Evolutionary conservation across 2,888 invertebrate genomes (phyloP), one percentile per base, ranked within the genome.

Genomic region (Gandaritis pyraliata): DNA sequence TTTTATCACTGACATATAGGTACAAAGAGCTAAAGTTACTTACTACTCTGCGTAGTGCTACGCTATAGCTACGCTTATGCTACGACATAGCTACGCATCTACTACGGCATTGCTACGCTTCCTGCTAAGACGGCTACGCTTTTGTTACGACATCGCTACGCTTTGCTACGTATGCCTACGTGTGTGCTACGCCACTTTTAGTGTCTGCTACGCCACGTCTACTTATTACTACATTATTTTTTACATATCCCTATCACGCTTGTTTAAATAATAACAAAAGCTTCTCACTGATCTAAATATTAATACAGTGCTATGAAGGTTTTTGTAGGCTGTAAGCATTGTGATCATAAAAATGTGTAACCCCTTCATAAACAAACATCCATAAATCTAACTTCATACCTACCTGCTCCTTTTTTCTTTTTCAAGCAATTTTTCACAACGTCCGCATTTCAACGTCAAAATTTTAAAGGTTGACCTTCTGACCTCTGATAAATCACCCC

Each of bases 401-500:
- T 61, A 66, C 59, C 58, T 62, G 53, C 64, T 33, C 48, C 29
- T 33, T 49, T 63, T 66, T 61, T 55, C 18, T 51, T 62, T 58
- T 38, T 59, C 61, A 61, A 71, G 64, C 69, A 65, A 75, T 73
- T 75, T 75, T 71, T 74, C 72, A 70, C 51, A 65, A 61, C 65
- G 69, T 72, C 69, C 64, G 62, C 52, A 65, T 70, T 64, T 69
- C 66, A 66, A 65, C 70, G 69, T 72, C 70, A 72, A 69, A 72
- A 71, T 72, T 71, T 72, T 64, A 63, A 65, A 75, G 68, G 70
- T 66, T 69, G 69, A 71, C 71, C 72, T 49, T 65, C 65, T 69
- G 69, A 71, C 71, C 72, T 49, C 66, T 51, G 64, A 77, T 74
- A 69, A 69, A 69, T 69, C 69, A 64, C 29, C n/a, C 39, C 16